A percentile compares a stretch with the other conserved stretches of the same genome.
phyloP scores from a whole-genome alignment of 2,113 vertebrate species.

The Gavialis gangeticus region DNA sequence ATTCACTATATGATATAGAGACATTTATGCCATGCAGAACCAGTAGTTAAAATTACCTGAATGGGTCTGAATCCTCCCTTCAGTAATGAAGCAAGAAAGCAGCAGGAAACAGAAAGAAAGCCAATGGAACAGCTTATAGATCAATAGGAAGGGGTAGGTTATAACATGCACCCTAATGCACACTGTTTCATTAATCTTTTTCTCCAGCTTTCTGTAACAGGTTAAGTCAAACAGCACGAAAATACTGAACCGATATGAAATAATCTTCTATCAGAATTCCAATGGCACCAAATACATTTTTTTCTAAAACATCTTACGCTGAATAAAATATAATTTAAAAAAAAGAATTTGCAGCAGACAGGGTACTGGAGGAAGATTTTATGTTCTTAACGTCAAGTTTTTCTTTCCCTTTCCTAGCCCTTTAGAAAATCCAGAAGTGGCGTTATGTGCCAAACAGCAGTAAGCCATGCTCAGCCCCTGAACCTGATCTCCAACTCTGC shows the following conservation, averaged over 20 bases:
- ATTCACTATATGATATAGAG: constrained; percentile 39
- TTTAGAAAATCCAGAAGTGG: not conserved
- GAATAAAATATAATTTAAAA: not conserved
- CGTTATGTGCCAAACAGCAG: not conserved
- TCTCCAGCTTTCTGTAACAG: constrained; percentile 35
- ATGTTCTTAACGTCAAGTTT: not conserved
- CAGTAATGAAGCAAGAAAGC: constrained; percentile 91
- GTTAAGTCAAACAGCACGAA: constrained; percentile 18
- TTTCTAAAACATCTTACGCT: not conserved
- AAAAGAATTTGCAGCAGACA: not conserved
- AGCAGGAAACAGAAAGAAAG: constrained; percentile 96
- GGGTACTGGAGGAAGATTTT: not conserved
- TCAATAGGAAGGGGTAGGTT: constrained; percentile 77
- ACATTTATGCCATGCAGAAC: constrained; percentile 83
- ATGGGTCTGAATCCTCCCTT: constrained; percentile 99
- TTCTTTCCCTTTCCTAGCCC: not conserved
- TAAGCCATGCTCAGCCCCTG: not conserved
- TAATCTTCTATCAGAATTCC: not conserved
- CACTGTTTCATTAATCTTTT: constrained; percentile 43
- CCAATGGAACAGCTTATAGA: constrained; percentile 91
- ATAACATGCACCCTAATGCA: constrained; percentile 77
- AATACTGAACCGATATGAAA: not conserved
- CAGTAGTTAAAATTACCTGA: constrained; percentile 83
- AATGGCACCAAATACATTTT: not conserved
- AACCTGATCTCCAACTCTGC: constrained; percentile 1